Base-by-base conservation (phyloP, 2,888 invertebrate genomes). In the Acronicta alni region DNA sequence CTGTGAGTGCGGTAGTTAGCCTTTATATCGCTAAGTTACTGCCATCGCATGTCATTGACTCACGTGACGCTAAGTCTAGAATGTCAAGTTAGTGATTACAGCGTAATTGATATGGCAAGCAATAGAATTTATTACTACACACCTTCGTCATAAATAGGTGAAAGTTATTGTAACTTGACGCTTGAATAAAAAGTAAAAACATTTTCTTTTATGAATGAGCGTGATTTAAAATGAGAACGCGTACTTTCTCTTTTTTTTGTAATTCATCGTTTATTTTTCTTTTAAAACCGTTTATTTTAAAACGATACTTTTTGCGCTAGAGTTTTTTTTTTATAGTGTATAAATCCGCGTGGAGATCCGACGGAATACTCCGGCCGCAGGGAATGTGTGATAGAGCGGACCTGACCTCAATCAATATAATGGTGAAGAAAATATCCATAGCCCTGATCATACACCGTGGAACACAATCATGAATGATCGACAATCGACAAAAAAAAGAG, bases 51-150 rank as follows among this genome's bases (percentile, higher is more conserved):
- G 70, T 44, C 54, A 69, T 37, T 47, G 38, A 49, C 35, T 57
- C 42, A 51, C 59, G 70, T 65, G 51, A 65, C 44, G 41, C 16
- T 20, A 46, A 59, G 44, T 47, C 39, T 42, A 46, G 43, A 69
- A 70, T 52, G 59, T 65, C 54, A 59, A 65, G 44, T 60, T 30
- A 16, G 46, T 51, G 49, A 58, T 64, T 58, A 51, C 20, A 54
- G 17, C 10, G 54, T 70, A 67, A 67, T 67, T 67, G 65, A 67
- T 67, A 59, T 44, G 26, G 51, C 43, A 30, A 55, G 54, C 38
- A 44, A 42, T 59, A 59, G 38, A 59, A 70, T 59, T 59, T 59
- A 70, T 70, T 55, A 58, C 59, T 20, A 37, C 70, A 65, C 65
- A 59, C 65, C 58, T 49, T 18, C 38, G 9, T 7, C 32, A 20